Evolutionary conservation across 2,888 invertebrate genomes (phyloP).

Genomic region (Argyresthia albistria): DNA sequence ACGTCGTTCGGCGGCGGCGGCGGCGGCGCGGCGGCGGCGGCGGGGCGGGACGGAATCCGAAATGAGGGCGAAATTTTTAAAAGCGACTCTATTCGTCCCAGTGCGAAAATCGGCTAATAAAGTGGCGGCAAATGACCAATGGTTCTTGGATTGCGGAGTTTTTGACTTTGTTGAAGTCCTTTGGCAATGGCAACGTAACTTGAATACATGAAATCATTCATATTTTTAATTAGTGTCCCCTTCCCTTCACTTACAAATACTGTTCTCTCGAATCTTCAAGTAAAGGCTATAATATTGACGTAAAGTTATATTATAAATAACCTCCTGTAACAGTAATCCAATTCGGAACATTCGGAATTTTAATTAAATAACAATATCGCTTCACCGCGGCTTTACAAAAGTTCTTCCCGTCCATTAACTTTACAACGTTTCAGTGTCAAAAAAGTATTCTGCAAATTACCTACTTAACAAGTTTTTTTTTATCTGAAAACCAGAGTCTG

Average conservation of each 20-base stretch:
- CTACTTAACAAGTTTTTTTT: constrained; percentile 55
- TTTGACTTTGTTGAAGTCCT: background rate
- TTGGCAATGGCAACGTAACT: too few species aligned
- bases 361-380: too few species aligned
- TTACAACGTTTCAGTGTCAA: constrained; percentile 21
- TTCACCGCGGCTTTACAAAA: background rate
- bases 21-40: too few species aligned
- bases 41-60: constrained; percentile 47
- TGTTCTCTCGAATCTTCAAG: too few species aligned
- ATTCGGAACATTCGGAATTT: too few species aligned
- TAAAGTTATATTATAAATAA: too few species aligned
- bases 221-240: too few species aligned
- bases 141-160: constrained; percentile 18
- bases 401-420: constrained; percentile 50
- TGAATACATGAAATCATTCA: too few species aligned
- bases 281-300: too few species aligned
- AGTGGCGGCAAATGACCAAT: constrained; percentile 32
- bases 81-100: constrained; percentile 17
- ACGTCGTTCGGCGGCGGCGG: too few species aligned
- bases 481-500: constrained; percentile 46
- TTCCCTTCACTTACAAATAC: too few species aligned
- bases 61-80: constrained; percentile 62
- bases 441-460: constrained; percentile 26
- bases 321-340: too few species aligned
- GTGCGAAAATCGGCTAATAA: constrained; percentile 56